A percentile compares a stretch with the other conserved stretches of the same genome.
Evolutionary conservation across 1,140 invertebrate species (phyloP).

Genomic region (Eufriesea mexicana): DNA sequence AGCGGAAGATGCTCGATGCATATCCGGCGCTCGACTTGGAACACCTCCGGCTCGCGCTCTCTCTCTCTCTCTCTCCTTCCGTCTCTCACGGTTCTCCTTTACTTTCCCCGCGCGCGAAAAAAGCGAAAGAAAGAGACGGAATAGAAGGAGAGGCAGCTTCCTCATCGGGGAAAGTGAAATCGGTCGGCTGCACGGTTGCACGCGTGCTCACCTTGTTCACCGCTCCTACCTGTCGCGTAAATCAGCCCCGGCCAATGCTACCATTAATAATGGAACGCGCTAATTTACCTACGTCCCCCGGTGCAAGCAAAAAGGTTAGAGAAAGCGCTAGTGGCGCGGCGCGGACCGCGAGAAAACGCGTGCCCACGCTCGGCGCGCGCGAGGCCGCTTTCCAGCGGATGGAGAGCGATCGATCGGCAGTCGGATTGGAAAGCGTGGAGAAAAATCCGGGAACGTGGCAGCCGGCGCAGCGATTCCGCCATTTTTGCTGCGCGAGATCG

Average conservation of each 20-base stretch:
- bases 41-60: conserved; percentile 38
- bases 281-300: conserved; percentile 43
- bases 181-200: conserved; percentile 58
- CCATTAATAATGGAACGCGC: conserved; percentile 51
- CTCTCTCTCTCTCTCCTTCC: too few species aligned
- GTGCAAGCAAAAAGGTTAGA: background rate
- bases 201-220: conserved; percentile 61
- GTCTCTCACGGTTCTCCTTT: conserved; percentile 60
- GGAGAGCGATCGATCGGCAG: background rate
- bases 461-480: background rate
- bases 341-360: background rate
- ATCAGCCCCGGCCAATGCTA: conserved; percentile 50
- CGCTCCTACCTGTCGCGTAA: conserved; percentile 59
- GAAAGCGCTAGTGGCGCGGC: background rate
- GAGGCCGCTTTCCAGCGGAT: background rate
- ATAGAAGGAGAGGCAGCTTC: conserved; percentile 53
- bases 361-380: background rate
- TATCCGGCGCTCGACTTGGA: conserved; percentile 54
- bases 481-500: background rate
- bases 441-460: background rate
- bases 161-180: conserved; percentile 70
- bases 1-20: background rate
- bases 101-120: conserved; percentile 57
- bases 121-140: conserved; percentile 38
- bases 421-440: background rate